Conservation (phyloP, 2,888 invertebrate genomes). For the Athalia rosae region DNA sequence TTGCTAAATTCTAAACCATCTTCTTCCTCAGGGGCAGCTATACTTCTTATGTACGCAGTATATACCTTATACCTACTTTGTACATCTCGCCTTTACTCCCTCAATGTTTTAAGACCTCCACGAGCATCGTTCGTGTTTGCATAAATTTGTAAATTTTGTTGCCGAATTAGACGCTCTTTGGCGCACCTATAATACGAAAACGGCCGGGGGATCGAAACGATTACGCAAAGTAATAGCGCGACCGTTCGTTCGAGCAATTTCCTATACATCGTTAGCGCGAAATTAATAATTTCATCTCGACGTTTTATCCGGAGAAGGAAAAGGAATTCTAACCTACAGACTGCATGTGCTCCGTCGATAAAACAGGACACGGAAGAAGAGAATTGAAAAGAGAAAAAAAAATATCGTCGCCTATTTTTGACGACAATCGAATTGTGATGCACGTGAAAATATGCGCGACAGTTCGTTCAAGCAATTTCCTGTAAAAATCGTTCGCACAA, state of each 20-base stretch:
- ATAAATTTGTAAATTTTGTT: conserved; percentile 20
- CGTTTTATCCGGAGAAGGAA: too few species aligned
- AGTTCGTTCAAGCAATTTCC: too few species aligned
- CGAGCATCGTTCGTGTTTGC: not conserved
- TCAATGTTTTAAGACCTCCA: not conserved
- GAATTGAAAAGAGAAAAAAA: too few species aligned
- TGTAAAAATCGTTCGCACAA: too few species aligned
- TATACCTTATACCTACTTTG: not conserved
- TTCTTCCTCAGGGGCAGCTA: not conserved
- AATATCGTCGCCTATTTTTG: too few species aligned
- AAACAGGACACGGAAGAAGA: too few species aligned
- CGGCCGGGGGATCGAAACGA: not conserved
- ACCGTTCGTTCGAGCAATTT: not conserved
- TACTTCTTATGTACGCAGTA: not conserved
- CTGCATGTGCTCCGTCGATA: too few species aligned
- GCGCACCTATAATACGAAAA: not conserved
- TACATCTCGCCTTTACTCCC: not conserved
- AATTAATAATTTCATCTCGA: too few species aligned
- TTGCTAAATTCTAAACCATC: conserved; percentile 35
- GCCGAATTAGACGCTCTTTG: not conserved
- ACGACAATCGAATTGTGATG: too few species aligned
- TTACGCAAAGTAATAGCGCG: not conserved
- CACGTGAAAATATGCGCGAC: too few species aligned
- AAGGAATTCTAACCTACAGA: too few species aligned
- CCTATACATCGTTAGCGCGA: too few species aligned